Percentiles rank a stretch among this genome's conserved stretches.
These are phyloP conservation scores for Cybosia mesomella DNA, from an alignment of 2,888 invertebrate species.

Conservation along the genomic window DNA sequence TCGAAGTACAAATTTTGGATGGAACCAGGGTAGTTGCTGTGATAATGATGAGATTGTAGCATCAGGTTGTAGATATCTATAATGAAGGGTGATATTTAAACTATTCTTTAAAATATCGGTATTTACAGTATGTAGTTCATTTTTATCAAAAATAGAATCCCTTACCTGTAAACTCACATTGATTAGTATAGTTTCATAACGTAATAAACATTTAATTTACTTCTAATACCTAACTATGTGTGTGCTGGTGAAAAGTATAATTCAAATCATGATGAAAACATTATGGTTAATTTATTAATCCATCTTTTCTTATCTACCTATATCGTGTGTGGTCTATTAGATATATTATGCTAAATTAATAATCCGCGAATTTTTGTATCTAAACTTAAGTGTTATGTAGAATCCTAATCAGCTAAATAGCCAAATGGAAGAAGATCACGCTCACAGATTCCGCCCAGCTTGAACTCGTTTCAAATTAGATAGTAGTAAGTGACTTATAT, in stretches of 20 bases:
- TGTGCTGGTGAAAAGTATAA: constrained; percentile 36
- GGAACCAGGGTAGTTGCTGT: too few relatives aligned
- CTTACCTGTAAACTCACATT: background rate
- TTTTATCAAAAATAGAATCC: background rate
- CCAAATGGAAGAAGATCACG: too few relatives aligned
- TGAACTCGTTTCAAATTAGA: background rate
- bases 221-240: background rate
- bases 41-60: too few relatives aligned
- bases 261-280: constrained; percentile 27
- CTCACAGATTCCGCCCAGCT: background rate
- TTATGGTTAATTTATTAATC: constrained; percentile 2
- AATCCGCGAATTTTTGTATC: constrained; percentile 11
- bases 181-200: background rate
- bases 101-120: too few relatives aligned
- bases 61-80: too few relatives aligned
- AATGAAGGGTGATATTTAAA: too few relatives aligned
- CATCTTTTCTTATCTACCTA: constrained; percentile 21
- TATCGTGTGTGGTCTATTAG: constrained; percentile 53
- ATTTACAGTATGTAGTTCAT: too few relatives aligned
- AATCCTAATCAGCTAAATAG: constrained; percentile 8
- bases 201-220: constrained; percentile 28
- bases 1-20: too few relatives aligned
- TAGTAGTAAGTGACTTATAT: background rate
- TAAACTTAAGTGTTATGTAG: background rate
- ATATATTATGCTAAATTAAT: constrained; percentile 44